Evolutionary conservation across 2,888 invertebrate species (phyloP), one percentile per base, ranked within the genome.

Genomic region (Netelia fuscicornis): DNA sequence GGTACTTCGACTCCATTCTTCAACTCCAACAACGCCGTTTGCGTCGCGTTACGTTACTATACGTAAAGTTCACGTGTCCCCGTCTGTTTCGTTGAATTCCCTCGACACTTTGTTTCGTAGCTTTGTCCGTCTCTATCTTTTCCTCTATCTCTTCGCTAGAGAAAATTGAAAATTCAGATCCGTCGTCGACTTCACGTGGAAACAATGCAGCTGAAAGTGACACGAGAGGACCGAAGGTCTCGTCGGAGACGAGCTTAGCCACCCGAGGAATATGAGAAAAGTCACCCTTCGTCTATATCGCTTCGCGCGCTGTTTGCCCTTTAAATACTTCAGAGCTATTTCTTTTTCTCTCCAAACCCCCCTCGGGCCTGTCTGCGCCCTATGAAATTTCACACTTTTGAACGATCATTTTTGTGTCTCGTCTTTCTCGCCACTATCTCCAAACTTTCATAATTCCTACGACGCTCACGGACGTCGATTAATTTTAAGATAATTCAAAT

Each of bases 321-420:
- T 80, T 87, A 87, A 88, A 88, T 87, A 87, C 67, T 79, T 64
- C 56, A 23, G 23, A 71, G 44, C 56, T 83, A 68, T 70, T 86
- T 84, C 86, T 78, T 87, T 89, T 88, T 75, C 81, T 81, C 65
- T 58, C 52, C 70, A 42, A 70, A 62, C 17, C 17, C 37, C 56
- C 25, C n/a, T 37, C 56, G 77, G 23, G 23, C 74, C 74, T 44
- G 58, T 67, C 60, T 42, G 60, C 17, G 42, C 13, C 62, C 48
- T 11, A 62, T 23, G 30, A 70, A 70, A 70, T 70, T 79, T 75
- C 30, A 65, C 74, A 64, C 75, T 56, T 30, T 37, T 23, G 13
- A 76, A 25, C 20, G 48, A 17, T 48, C 52, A 23, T 23, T 48
- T 68, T 20, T 48, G 30, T 23, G 37, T 37, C 30, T 5, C 30